A percentile compares a stretch with the other conserved stretches of the same genome.
phyloP scores from a whole-genome alignment of 2,113 vertebrate genomes.

The Malurus melanocephalus region DNA sequence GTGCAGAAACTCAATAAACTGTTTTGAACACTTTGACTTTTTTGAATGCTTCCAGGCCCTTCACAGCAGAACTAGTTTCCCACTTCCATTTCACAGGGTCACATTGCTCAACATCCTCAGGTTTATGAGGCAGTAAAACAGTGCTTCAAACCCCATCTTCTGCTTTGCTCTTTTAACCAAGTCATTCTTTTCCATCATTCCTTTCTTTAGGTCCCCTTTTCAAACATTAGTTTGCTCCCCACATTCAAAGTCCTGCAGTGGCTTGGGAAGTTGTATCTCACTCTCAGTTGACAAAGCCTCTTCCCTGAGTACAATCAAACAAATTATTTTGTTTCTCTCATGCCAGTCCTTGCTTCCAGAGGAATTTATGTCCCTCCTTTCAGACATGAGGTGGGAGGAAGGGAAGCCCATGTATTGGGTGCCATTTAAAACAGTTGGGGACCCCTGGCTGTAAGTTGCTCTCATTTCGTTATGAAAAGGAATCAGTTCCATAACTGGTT shows the following conservation, averaged over 20 bases:
- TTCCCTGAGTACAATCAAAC: not conserved
- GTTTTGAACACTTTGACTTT: not conserved
- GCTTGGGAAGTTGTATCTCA: not conserved
- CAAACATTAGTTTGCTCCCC: not conserved
- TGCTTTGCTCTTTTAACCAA: not conserved
- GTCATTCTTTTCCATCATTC: not conserved
- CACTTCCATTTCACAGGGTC: not conserved
- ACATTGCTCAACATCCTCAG: not conserved
- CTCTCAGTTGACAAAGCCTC: not conserved
- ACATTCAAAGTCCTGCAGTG: not conserved
- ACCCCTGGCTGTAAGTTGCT: not conserved
- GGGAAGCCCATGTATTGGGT: rapidly evolving
- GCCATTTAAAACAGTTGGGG: not conserved
- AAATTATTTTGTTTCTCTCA: not conserved
- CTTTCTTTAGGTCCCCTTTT: not conserved
- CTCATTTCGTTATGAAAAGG: not conserved
- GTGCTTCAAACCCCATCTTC: not conserved
- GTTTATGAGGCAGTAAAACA: not conserved
- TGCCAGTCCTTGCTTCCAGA: not conserved
- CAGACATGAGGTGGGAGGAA: not conserved
- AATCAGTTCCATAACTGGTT: not conserved
- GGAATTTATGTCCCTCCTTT: not conserved
- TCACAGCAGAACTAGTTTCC: not conserved
- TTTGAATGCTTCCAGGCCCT: not conserved
- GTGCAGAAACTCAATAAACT: not conserved